A percentile compares a stretch with the other conserved stretches of the same genome.
Conservation (phyloP, 2,113 vertebrate genomes). For the Phyllopteryx taeniolatus region DNA sequence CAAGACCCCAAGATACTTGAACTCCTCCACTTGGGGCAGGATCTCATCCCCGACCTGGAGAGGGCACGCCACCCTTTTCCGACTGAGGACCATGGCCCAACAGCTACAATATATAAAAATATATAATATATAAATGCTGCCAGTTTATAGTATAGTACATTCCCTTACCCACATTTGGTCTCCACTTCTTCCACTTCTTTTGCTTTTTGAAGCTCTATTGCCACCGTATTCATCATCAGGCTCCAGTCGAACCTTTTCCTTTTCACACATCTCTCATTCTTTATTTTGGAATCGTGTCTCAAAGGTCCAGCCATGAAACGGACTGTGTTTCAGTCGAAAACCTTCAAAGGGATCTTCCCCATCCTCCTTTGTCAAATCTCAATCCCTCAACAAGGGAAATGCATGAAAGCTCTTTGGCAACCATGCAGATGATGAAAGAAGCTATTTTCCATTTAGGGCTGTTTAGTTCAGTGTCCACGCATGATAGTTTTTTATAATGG, state of each 20-base stretch:
- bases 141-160: too few species aligned
- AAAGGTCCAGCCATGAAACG: slow-evolving; percentile 37
- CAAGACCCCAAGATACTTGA: too few species aligned
- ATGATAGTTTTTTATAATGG: background rate
- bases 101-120: too few species aligned
- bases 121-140: too few species aligned
- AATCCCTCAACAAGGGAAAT: slow-evolving; percentile 35
- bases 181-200: too few species aligned
- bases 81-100: too few species aligned
- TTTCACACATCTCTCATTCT: background rate
- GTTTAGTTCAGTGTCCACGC: background rate
- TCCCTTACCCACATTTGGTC: too few species aligned
- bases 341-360: slow-evolving; percentile 34
- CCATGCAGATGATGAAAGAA: slow-evolving; percentile 12
- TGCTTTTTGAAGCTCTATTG: background rate
- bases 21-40: too few species aligned
- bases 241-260: background rate
- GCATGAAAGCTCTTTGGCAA: slow-evolving; percentile 25
- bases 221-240: background rate
- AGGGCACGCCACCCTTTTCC: too few species aligned
- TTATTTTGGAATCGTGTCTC: slow-evolving; percentile 4
- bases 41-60: too few species aligned
- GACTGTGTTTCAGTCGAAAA: slow-evolving; percentile 27
- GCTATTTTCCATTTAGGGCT: slow-evolving; percentile 10
- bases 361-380: slow-evolving; percentile 16